Conservation (phyloP, 2,113 vertebrate species). For the Dascyllus trimaculatus region DNA sequence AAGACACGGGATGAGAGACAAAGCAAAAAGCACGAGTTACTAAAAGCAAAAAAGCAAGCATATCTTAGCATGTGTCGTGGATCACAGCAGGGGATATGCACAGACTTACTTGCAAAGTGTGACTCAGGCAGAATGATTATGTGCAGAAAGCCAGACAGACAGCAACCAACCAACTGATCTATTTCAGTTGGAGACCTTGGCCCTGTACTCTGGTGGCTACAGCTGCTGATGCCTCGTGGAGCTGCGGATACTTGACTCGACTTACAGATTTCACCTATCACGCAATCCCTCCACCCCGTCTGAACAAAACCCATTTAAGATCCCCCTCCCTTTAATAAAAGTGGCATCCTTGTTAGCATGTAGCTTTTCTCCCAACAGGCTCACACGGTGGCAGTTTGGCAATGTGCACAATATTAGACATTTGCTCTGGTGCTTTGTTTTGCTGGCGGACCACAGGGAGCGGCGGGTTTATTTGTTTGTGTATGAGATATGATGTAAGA, state of each 20-base stretch:
- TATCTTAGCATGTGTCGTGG: conserved; percentile 25
- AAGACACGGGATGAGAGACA: conserved; percentile 38
- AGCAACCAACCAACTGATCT: conserved; percentile 48
- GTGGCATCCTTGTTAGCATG: conserved; percentile 16
- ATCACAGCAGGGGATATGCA: conserved; percentile 25
- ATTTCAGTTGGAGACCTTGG: conserved; percentile 68
- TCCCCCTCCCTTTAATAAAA: conserved; percentile 24
- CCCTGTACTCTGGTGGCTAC: conserved; percentile 48
- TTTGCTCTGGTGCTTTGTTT: conserved; percentile 26
- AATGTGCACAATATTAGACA: conserved; percentile 44
- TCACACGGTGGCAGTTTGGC: conserved; percentile 20
- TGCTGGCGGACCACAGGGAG: conserved; percentile 48
- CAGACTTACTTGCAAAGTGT: conserved; percentile 24
- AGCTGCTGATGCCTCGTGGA: conserved; percentile 58
- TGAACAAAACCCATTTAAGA: conserved; percentile 6
- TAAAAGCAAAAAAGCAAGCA: conserved; percentile 11
- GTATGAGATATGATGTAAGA: conserved; percentile 52
- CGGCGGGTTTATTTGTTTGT: conserved; percentile 61
- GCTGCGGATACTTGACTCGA: conserved; percentile 48
- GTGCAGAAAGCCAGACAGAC: conserved; percentile 48
- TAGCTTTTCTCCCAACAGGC: conserved; percentile 10
- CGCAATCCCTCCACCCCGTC: conserved; percentile 6
- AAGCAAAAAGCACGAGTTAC: conserved; percentile 17
- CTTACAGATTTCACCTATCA: conserved; percentile 53
- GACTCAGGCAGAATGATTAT: conserved; percentile 43